Percentiles rank a stretch among this genome's conserved stretches.
Evolutionary conservation across 2,888 invertebrate genomes (phyloP).

Genomic region (Iphiclides podalirius): DNA sequence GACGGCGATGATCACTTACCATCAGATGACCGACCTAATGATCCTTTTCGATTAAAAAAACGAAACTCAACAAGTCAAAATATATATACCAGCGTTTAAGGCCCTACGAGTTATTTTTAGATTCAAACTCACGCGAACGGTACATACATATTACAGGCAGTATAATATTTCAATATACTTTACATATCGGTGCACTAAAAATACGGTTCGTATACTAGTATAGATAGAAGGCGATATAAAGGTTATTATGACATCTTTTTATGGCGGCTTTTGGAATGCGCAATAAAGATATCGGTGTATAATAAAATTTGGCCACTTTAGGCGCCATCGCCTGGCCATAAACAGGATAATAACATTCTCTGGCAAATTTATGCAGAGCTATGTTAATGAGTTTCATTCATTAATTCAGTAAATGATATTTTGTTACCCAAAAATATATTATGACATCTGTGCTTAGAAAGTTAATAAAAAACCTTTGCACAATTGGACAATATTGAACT

Average conservation of each 20-base stretch:
- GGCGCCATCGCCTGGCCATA: slow-evolving; percentile 23
- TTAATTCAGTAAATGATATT: background rate
- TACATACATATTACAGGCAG: background rate
- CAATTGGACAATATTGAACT: too few relatives aligned
- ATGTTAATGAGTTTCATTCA: background rate
- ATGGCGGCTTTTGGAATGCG: slow-evolving; percentile 53
- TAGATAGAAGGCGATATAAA: slow-evolving; percentile 45
- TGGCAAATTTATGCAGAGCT: slow-evolving; percentile 26
- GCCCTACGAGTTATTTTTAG: slow-evolving; percentile 4
- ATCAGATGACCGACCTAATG: too few relatives aligned
- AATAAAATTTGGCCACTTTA: slow-evolving; percentile 37
- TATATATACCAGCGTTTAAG: background rate
- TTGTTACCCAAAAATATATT: background rate
- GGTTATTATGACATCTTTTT: slow-evolving; percentile 57
- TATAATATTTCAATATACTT: slow-evolving; percentile 6
- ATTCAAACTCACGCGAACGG: slow-evolving; percentile 3
- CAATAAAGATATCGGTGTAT: slow-evolving; percentile 59
- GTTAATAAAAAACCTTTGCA: too few relatives aligned
- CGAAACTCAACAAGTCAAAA: too few relatives aligned
- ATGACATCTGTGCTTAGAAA: background rate
- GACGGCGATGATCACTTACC: too few relatives aligned
- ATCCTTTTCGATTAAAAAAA: too few relatives aligned
- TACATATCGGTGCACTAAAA: slow-evolving; percentile 15
- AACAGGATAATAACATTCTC: slow-evolving; percentile 21
- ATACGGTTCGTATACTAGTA: slow-evolving; percentile 20